Evolutionary conservation across 2,113 vertebrate genomes (phyloP).

Genomic region (Anseranas semipalmata): DNA sequence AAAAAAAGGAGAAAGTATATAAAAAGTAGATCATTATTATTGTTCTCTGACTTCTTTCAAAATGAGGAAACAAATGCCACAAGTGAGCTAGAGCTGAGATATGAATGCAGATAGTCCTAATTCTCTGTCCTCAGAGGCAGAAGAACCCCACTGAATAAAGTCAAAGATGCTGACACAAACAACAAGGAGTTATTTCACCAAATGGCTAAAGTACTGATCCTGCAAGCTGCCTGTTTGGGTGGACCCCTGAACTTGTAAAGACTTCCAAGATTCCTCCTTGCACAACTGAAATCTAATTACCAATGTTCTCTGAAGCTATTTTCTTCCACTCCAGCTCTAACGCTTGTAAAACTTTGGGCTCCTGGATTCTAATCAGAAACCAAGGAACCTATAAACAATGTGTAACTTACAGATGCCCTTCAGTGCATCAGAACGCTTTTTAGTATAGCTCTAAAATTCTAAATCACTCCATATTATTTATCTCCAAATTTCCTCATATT

Average conservation of each 20-base stretch:
- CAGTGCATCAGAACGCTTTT: conserved; percentile 67
- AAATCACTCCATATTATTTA: conserved; percentile 71
- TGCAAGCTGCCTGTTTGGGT: neutral
- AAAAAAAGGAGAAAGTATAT: neutral
- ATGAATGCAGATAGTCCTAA: neutral
- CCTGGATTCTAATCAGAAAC: conserved; percentile 73
- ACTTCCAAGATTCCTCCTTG: neutral
- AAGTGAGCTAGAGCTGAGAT: neutral
- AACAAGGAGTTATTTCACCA: neutral
- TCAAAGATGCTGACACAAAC: neutral
- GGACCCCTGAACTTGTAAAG: neutral
- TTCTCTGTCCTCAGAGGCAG: neutral
- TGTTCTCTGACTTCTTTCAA: neutral
- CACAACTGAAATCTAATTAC: neutral
- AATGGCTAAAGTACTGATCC: neutral
- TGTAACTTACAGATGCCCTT: conserved; percentile 77
- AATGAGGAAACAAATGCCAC: neutral
- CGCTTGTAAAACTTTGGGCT: conserved; percentile 61
- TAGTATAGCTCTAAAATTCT: conserved; percentile 75
- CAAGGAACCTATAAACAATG: conserved; percentile 76
- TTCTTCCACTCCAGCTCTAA: conserved; percentile 36
- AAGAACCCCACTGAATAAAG: neutral
- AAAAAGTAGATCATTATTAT: neutral
- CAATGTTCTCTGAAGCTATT: neutral
- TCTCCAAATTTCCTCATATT: conserved; percentile 67